Conservation (phyloP, 1,140 invertebrate species). For the Drosophila ohnishii region DNA sequence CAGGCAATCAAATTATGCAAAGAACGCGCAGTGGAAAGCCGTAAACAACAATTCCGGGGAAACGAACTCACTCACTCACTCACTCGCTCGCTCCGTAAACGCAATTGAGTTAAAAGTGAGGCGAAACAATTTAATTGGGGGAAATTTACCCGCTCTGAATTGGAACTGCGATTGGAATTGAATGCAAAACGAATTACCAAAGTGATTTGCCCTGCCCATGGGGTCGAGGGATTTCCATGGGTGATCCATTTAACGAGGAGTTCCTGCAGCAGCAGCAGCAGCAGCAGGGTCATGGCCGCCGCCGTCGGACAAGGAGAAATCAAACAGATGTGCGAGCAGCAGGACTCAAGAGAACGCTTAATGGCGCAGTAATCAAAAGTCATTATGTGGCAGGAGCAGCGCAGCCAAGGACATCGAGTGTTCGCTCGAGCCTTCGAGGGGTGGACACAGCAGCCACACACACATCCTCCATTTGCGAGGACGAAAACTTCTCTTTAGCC, state of each 20-base stretch:
- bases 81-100: constrained; percentile 49
- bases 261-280: constrained; percentile 24
- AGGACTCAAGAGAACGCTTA: constrained; percentile 60
- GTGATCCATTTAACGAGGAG: constrained; percentile 45
- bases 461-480: constrained; percentile 6
- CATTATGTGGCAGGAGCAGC: constrained; percentile 67
- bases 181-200: constrained; percentile 66
- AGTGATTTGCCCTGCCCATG: constrained; percentile 61
- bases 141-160: constrained; percentile 45
- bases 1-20: constrained; percentile 71
- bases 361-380: constrained; percentile 80
- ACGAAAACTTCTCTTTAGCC: constrained; percentile 26
- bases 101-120: constrained; percentile 75
- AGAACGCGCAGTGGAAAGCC: constrained; percentile 68
- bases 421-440: constrained; percentile 4
- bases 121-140: constrained; percentile 62
- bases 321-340: constrained; percentile 75
- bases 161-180: constrained; percentile 33
- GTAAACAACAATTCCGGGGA: constrained; percentile 73
- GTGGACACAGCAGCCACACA: constrained; percentile 8
- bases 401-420: constrained; percentile 62
- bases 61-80: constrained; percentile 38
- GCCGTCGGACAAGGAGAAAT: constrained; percentile 45
- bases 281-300: constrained; percentile 44
- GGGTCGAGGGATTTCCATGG: constrained; percentile 13